Base-by-base conservation (phyloP, 2,888 invertebrate species). In the Clunio marinus region DNA sequence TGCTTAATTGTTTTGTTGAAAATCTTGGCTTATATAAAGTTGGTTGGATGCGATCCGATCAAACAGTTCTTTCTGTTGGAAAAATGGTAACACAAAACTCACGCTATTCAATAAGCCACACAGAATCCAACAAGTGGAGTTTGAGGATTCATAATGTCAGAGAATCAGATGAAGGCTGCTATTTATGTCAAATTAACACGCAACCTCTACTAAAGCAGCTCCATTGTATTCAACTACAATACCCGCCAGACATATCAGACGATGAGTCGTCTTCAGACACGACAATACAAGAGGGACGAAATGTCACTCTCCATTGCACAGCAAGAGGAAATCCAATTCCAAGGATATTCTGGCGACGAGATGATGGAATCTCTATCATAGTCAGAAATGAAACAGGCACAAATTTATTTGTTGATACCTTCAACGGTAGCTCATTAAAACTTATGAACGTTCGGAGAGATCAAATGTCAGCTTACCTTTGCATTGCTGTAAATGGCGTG, bases 151-250 rank as follows among this genome's bases (percentile, higher is more conserved):
- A 87, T 51, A 87, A 86, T 63, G 80, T 89, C 71, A 86, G 85
- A 77, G 88, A 88, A 71, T 83, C 86, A 66, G 89, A 89, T 76
- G 83, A 87, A 70, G 32, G 41, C 10, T 89, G 88, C 74, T 89
- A 89, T 77, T 88, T 88, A 88, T 89, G 89, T 75, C 89, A 89
- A 78, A 86, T 89, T 72, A 89, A 89, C 76, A 89, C 89, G 1
- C 84, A 81, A 71, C 83, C 85, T 68, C 89, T 89, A 88, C 87
- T 86, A 79, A 88, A 87, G 73, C 87, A 88, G 77, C 82, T 86
- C 68, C 89, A 88, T 67, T 89, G 89, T 76, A 84, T 89, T 68
- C 88, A 89, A 78, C 88, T 89, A 24, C 83, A 88, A 76, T 88
- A 89, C 88, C 88, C 89, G 57, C 90, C 90, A 35, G 89, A 89